These are phyloP conservation scores for Dryococelus australis DNA, from an alignment of 2,888 invertebrate genomes.

Conservation along the genomic window DNA sequence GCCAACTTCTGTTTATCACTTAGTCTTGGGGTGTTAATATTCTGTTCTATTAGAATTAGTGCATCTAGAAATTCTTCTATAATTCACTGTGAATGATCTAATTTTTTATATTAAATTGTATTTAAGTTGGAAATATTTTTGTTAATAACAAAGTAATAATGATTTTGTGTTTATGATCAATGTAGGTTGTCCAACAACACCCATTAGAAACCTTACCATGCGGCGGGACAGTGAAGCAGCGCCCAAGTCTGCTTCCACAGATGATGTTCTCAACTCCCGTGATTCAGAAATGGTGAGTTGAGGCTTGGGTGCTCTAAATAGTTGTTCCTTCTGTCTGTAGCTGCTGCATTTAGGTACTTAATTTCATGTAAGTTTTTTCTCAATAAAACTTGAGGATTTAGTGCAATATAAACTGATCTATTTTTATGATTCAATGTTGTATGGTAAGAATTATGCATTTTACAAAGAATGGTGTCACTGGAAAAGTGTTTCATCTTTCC, in stretches of 20 bases:
- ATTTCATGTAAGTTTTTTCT: not conserved
- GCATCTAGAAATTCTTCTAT: no score
- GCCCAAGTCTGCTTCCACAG: constrained; percentile 51
- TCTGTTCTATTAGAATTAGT: no score
- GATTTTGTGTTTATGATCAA: constrained; percentile 49
- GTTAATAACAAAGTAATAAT: not conserved
- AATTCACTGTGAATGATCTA: not conserved
- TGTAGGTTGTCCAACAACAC: constrained; percentile 70
- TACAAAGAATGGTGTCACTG: not conserved
- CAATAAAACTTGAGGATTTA: not conserved
- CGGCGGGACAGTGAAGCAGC: constrained; percentile 43
- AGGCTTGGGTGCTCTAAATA: not conserved
- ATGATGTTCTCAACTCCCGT: constrained; percentile 79
- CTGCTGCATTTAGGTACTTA: not conserved
- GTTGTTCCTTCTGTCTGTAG: not conserved
- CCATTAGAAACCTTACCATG: constrained; percentile 56
- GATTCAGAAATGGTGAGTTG: constrained; percentile 85
- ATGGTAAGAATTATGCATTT: not conserved
- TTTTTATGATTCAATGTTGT: not conserved
- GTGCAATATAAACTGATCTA: not conserved
- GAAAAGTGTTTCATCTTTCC: not conserved
- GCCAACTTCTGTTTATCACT: no score
- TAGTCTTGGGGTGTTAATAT: no score
- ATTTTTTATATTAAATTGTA: not conserved
- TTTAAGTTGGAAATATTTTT: not conserved